Base-by-base conservation (phyloP, 2,113 vertebrate species). In the Eudyptes chrysolophus region DNA sequence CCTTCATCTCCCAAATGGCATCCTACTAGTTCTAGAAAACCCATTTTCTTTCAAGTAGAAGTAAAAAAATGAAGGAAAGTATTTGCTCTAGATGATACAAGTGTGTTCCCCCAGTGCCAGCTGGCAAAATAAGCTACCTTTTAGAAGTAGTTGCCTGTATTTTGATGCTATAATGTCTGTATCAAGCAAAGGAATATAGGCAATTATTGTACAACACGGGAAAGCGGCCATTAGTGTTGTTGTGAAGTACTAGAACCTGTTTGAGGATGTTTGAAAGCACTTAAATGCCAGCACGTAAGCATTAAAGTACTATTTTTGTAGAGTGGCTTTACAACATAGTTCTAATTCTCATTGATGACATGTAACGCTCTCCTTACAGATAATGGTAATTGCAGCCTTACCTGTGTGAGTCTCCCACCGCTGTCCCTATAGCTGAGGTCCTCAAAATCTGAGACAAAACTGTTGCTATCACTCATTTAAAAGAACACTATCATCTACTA, bases 381-480 rank as follows among this genome's bases (percentile, higher is more conserved):
- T 51, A 46, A 16, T 4, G 68, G 49, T 44, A 72, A 2, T 32
- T 51, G 9, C 49, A 84, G 54, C 64, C 26, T 72, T 81, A 81
- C 60, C 60, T 78, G 15, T 19, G 49, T 13, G 49, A 80, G 38
- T 10, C 21, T 75, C 46, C 61, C 22, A 12, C 49, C 1, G 1
- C 68, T 70, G 21, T 57, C 20, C 6, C 0, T 21, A 1, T 9
- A 6, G 7, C 79, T 16, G 36, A 42, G 18, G 13, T 24, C 19
- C 38, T 79, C 7, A 14, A 34, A 48, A 40, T 36, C 13, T 20
- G n/a, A 79, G 70, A 38, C 76, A 36, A 58, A 27, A 5, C 16
- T 26, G 20, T 5, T 65, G 30, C 13, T 44, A n/a, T n/a, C 36
- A 20, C 18, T 42, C 38, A 46, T 34, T 68, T 46, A 52, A 78